A percentile compares a stretch with the other conserved stretches of the same genome.
phyloP scores from a whole-genome alignment of 2,888 invertebrate genomes.

The Tiliacea aurago region DNA sequence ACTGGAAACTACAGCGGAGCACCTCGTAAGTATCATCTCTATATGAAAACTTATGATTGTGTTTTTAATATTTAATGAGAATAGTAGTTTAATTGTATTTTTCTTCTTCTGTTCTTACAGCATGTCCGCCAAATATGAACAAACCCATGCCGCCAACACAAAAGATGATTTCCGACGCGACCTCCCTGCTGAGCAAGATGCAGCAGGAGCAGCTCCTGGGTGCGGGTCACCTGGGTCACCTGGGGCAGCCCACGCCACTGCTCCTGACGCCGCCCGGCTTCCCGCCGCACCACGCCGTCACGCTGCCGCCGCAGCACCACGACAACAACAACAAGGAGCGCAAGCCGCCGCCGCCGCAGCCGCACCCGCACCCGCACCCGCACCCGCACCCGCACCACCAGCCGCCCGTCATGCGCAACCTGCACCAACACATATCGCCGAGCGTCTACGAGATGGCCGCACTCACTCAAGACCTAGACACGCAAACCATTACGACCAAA shows the following conservation, averaged over 20 bases:
- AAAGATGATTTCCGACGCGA: constrained; percentile 94
- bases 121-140: constrained; percentile 92
- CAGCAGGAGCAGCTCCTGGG: constrained; percentile 92
- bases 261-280: constrained; percentile 94
- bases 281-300: constrained; percentile 94
- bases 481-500: constrained; percentile 98
- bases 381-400: constrained; percentile 88
- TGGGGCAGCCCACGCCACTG: constrained; percentile 91
- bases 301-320: constrained; percentile 92
- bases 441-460: constrained; percentile 99
- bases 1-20: constrained; percentile 97
- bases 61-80: constrained; percentile 13
- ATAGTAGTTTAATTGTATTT: constrained; percentile 48
- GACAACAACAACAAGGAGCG: constrained; percentile 91
- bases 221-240: constrained; percentile 89
- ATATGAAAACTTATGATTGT: constrained; percentile 11
- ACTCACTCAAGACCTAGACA: constrained; percentile 98
- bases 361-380: constrained; percentile 73
- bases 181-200: constrained; percentile 92
- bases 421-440: constrained; percentile 97
- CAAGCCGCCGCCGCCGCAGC: constrained; percentile 85
- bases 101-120: constrained; percentile 79
- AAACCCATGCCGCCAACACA: constrained; percentile 95
- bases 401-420: constrained; percentile 92
- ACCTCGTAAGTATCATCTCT: constrained; percentile 92